Evolutionary conservation across 1,140 invertebrate species (phyloP), one percentile per base, ranked within the genome.

Genomic region (Alviniconcha marisindica): DNA sequence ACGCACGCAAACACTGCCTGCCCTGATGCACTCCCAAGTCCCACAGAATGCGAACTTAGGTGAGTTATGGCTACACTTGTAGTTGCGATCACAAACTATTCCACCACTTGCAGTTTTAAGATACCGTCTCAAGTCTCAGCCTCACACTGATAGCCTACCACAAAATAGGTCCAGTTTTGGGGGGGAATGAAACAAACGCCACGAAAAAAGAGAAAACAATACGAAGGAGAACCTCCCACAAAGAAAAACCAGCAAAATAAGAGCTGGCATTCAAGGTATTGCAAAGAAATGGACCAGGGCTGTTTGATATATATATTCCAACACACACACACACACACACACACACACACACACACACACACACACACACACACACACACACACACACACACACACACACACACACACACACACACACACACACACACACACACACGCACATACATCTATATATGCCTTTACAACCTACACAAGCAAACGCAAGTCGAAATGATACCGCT

Each of bases 301-400:
- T 10, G 24, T 12, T 7, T 33, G 10, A 69, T 7, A 51, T 7
- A 12, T 21, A 51, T 21, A 51, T 21, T 12, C 48, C 7, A 7
- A 51, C 48, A 21, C 48, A 33, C 24, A 69, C 24, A 28, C 33
- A 28, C 63, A 33, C 63, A 28, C 24, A 69, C 33, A 33, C 36
- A 10, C 28, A 12, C 48, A 63, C 31, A 56, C 56, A 56, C 21
- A 31, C 54, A n/a, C n/a, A 42, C 7, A 33, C 56, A 60, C 56
- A 80, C 31, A 38, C 15, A 81, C 60, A 40, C 33, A 66, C 79
- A 31, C 24, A 33, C 79, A 66, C 79, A 40, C 60, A 40, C 79
- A 66, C 54, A 24, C 60, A 40, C 40, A 40, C 79, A 66, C 74
- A 18, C 38, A 18, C 36, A 28, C 74, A 42, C 48, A 42, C 48